Evolutionary conservation across 2,797 vertebrate species (phyloP).

Genomic region (Lutjanus campechanus): DNA sequence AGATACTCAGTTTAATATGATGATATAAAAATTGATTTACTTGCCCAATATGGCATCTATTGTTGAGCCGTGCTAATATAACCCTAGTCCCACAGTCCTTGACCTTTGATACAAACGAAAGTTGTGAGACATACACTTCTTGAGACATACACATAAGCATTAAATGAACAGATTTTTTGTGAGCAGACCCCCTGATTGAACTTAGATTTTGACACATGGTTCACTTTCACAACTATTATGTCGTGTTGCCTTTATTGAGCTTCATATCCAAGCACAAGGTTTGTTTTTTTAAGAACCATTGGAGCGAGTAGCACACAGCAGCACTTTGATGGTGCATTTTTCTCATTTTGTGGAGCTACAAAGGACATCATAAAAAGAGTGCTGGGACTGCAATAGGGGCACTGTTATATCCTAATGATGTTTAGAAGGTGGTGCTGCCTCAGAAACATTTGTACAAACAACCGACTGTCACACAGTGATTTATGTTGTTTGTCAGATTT

Average conservation of each 20-base stretch:
- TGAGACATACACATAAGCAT: not conserved
- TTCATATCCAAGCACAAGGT: not conserved
- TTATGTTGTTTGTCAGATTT: conserved; percentile 45
- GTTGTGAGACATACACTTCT: too few species aligned
- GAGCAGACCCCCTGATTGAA: not conserved
- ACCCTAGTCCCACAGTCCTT: not conserved
- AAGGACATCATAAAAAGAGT: not conserved
- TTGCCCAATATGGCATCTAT: too few species aligned
- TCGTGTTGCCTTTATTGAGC: not conserved
- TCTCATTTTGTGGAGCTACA: conserved; percentile 1
- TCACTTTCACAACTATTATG: not conserved
- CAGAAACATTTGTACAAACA: conserved; percentile 37
- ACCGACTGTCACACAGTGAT: conserved; percentile 13
- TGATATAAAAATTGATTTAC: too few species aligned
- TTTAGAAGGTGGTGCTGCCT: conserved; percentile 15
- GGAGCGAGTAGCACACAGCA: not conserved
- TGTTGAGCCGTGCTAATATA: too few species aligned
- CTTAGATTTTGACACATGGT: not conserved
- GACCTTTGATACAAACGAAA: too few species aligned
- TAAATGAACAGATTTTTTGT: not conserved
- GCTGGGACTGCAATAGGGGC: not conserved
- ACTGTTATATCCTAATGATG: conserved; percentile 8
- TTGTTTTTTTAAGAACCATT: not conserved
- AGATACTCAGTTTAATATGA: too few species aligned
- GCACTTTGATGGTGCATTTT: not conserved